Base-by-base conservation (phyloP, 2,797 vertebrate species). In the Eidolon dupreanum region DNA sequence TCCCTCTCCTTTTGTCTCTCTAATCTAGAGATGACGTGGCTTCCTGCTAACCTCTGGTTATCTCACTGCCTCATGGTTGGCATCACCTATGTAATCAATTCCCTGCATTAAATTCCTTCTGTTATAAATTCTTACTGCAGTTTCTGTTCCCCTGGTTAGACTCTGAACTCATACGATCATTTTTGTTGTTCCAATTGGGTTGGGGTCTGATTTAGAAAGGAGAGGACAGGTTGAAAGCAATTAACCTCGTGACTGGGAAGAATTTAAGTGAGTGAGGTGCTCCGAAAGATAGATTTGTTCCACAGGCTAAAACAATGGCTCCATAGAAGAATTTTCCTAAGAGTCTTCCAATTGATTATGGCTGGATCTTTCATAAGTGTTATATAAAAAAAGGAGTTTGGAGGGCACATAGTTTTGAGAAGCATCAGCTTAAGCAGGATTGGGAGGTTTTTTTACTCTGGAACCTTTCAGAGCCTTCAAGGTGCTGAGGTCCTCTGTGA, bases 141-240 rank as follows among this genome's bases (percentile, higher is more conserved):
- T 81, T 77, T 94, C 83, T 81, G 9, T 81, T 86, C 81, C 77
- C 31, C 49, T 82, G 38, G 53, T 77, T 91, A 91, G 71, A 49
- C 36, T 90, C 79, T 89, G 93, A 89, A 89, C 43, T 92, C 36
- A 38, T 3, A 6, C 0, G 41, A 53, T 59, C 68, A 66, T n/a
- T 75, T 88, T 79, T 88, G 41, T 74, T 77, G 84, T 75, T 87
- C 43, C 59, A 15, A 1, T 59, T 78, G 51, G 65, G n/a, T 33
- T 88, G 38, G 28, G 20, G 66, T 93, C 77, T 83, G 20, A 70
- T 87, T 83, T 86, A 26, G 75, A 93, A 84, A 74, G 53, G 22
- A 15, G n/a, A 5, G 0, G 17, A 9, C 65, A 22, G 61, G 46
- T 66, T 78, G 83, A 46, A 73, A 59, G 70, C n/a, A 49, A 20